Conservation (phyloP, 2,888 invertebrate species). For the Rhagium mordax region DNA sequence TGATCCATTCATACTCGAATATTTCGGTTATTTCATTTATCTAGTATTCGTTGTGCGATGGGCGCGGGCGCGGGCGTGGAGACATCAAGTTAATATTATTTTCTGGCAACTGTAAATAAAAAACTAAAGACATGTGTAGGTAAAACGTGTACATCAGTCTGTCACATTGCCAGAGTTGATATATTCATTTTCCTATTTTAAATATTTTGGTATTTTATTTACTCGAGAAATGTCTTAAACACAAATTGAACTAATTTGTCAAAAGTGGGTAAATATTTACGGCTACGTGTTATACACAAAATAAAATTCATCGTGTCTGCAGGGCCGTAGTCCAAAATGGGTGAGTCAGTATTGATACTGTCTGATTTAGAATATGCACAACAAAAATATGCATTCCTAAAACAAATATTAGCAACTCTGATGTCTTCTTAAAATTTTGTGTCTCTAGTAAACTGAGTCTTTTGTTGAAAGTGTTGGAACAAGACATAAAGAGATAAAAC, state of each 20-base stretch:
- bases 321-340: neutral
- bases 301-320: neutral
- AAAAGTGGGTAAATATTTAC: neutral
- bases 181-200: constrained; percentile 6
- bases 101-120: neutral
- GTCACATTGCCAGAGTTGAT: neutral
- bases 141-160: neutral
- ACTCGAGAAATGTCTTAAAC: neutral
- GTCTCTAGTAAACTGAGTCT: no score
- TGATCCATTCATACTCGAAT: neutral
- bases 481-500: no score
- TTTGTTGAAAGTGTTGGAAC: no score
- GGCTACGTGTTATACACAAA: neutral
- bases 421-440: no score
- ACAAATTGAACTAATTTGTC: neutral
- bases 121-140: neutral
- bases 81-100: neutral
- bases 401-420: no score
- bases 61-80: neutral
- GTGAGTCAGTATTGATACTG: neutral
- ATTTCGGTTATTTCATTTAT: neutral
- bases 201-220: constrained; percentile 1
- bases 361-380: no score
- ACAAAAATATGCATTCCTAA: no score
- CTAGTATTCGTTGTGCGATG: neutral